Base-by-base conservation (phyloP, 2,888 invertebrate genomes). In the Dicyrtoma fusca region DNA sequence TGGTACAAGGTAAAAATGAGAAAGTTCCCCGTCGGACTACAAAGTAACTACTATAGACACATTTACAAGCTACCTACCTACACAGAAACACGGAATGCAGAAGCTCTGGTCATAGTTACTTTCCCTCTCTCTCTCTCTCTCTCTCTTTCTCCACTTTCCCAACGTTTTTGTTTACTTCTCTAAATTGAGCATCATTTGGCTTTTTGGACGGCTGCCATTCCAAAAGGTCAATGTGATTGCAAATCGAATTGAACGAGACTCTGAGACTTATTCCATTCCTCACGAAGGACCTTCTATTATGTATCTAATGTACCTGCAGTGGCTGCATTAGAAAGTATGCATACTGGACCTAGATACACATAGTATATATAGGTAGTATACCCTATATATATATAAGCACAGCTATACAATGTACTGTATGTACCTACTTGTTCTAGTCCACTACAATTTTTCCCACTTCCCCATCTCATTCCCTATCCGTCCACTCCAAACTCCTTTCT, bases 141-240 rank as follows among this genome's bases (percentile, higher is more conserved):
- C 3, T 49, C 49, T 49, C 3, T 49, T 13, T 49, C 49, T 49
- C 49, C 34, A 34, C 3, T 34, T 34, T 34, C 34, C 21, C 53
- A n/a, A 53, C 11, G 10, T 61, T 61, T 61, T 61, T 61, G 61
- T 61, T 61, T 61, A 61, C 61, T 61, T 44, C 11, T 8, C 19
- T 17, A 61, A 61, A 61, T 61, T 61, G 61, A 61, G 44, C 61
- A 61, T 61, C 44, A 19, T 44, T 44, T 61, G 42, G 61, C 44
- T 44, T 44, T 61, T 21, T 61, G 61, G 61, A 61, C 17, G 42
- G 8, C 13, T 44, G 61, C 61, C 61, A 61, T 42, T 61, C 44
- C 3, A 19, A 44, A 61, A 61, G 61, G 61, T 61, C 61, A 61
- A 42, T 26, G 14, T 59, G 34, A 59, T 59, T 59, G 59, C 26